phyloP scores from a whole-genome alignment of 1,140 invertebrate genomes.

The Physella acuta region DNA sequence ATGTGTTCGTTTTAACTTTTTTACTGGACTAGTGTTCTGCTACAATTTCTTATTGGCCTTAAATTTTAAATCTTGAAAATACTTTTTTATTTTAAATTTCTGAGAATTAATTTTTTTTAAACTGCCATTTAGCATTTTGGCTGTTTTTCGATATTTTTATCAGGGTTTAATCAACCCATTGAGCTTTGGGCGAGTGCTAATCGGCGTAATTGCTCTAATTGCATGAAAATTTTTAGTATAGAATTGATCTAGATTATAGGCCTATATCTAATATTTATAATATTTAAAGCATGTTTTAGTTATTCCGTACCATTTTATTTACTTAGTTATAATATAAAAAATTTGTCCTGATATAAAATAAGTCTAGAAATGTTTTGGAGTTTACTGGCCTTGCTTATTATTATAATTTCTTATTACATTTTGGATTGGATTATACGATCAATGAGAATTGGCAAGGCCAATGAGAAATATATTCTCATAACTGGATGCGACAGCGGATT shows the following conservation, averaged over 20 bases:
- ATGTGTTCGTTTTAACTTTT: no score
- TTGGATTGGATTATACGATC: neutral
- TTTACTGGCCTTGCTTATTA: neutral
- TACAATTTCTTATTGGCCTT: no score
- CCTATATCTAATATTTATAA: neutral
- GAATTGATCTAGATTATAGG: neutral
- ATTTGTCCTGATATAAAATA: neutral
- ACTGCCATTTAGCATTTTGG: no score
- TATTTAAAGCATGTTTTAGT: neutral
- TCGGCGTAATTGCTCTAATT: no score
- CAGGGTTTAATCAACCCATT: no score
- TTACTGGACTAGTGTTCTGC: no score
- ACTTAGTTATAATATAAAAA: neutral
- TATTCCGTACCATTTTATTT: neutral
- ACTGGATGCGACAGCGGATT: neutral
- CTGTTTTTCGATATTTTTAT: no score
- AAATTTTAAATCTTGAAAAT: no score
- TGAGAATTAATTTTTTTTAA: no score
- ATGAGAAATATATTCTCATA: constrained; percentile 2
- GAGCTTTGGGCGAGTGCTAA: no score
- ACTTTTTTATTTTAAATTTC: no score
- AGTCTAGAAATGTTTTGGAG: neutral
- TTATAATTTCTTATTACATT: neutral
- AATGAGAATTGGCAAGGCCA: neutral
- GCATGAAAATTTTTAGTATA: neutral